Evolutionary conservation across 2,113 vertebrate genomes (phyloP).

Genomic region (Mus pahari): DNA sequence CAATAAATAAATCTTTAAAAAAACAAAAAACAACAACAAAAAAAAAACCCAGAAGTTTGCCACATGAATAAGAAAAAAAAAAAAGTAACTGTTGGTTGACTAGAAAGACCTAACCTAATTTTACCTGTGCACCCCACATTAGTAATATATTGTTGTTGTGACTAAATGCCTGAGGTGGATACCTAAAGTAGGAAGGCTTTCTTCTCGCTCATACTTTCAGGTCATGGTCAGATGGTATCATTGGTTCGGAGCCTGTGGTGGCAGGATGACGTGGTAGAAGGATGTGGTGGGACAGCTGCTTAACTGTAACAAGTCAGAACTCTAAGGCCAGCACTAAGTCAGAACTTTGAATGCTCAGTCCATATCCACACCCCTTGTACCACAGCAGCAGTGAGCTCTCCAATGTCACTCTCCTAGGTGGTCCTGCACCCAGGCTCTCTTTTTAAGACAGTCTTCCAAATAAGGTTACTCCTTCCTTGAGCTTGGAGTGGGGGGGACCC

Average conservation of each 20-base stretch:
- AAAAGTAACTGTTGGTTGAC: not conserved
- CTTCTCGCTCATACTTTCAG: not conserved
- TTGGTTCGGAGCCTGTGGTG: not conserved
- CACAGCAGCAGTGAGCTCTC: too few species aligned
- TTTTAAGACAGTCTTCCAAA: not conserved
- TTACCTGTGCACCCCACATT: not conserved
- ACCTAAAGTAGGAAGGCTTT: not conserved
- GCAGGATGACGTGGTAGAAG: not conserved
- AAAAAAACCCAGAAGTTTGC: not conserved
- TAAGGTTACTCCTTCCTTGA: not conserved
- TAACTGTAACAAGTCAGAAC: not conserved
- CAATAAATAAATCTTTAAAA: too few species aligned
- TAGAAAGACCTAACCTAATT: conserved; percentile 54
- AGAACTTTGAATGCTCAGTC: not conserved
- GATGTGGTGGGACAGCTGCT: not conserved
- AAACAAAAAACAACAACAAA: too few species aligned
- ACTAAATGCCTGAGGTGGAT: not conserved
- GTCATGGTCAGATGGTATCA: too few species aligned
- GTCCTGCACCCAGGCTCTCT: not conserved
- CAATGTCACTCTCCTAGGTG: not conserved
- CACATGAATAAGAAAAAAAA: conserved; percentile 2
- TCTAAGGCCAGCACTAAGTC: not conserved
- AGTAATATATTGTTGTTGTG: not conserved
- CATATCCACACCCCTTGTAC: too few species aligned
- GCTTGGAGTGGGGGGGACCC: not conserved